These are phyloP conservation scores for Amorpha juglandis DNA, from an alignment of 2,888 invertebrate genomes.

Conservation along the genomic window DNA sequence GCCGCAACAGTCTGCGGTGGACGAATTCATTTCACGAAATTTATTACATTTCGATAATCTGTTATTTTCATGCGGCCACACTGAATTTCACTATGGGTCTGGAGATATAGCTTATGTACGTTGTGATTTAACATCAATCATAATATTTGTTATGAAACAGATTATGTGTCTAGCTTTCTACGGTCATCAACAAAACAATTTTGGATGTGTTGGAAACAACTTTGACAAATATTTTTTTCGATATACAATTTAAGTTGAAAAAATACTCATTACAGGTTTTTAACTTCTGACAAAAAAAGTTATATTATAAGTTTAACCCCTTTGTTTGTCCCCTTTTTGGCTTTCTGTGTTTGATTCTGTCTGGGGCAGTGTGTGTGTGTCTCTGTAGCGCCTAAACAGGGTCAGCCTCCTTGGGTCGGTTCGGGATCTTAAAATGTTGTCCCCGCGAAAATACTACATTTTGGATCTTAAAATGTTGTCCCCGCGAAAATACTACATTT, in stretches of 20 bases:
- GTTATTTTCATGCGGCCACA: conserved; percentile 52
- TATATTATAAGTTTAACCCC: too few relatives aligned
- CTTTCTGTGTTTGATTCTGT: too few relatives aligned
- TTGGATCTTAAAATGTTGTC: too few relatives aligned
- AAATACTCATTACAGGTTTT: not conserved
- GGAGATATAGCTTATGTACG: not conserved
- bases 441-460: too few relatives aligned
- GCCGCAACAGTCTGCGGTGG: conserved; percentile 66
- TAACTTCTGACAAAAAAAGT: too few relatives aligned
- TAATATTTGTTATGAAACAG: not conserved
- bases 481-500: too few relatives aligned
- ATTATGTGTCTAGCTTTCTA: not conserved
- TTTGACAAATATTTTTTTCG: not conserved
- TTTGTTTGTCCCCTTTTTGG: too few relatives aligned
- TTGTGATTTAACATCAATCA: conserved; percentile 15
- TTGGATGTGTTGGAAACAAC: not conserved
- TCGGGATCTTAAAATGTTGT: too few relatives aligned
- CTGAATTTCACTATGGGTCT: conserved; percentile 44
- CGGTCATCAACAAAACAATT: not conserved
- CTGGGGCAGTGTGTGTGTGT: too few relatives aligned
- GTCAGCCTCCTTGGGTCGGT: too few relatives aligned
- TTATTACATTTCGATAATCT: conserved; percentile 69
- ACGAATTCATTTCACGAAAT: conserved; percentile 67
- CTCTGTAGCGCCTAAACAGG: too few relatives aligned
- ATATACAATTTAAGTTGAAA: not conserved